These are phyloP conservation scores for Helostoma temminkii DNA, from an alignment of 2,797 vertebrate species.

Conservation along the genomic window DNA sequence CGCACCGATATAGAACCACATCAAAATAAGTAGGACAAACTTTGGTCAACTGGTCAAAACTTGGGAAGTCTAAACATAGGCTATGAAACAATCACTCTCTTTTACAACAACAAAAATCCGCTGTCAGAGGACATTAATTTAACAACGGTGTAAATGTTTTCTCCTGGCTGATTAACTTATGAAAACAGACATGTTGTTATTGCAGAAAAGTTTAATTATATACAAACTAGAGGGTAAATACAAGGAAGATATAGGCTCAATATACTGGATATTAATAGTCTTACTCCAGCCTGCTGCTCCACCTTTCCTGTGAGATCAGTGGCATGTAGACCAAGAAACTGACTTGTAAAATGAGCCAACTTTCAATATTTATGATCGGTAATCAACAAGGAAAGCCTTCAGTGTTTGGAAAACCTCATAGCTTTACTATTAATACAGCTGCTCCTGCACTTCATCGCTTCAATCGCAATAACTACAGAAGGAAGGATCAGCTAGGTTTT, in stretches of 20 bases:
- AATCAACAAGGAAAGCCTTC: not conserved
- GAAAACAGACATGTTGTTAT: not conserved
- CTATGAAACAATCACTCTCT: slow-evolving; percentile 27
- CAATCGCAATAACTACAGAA: not conserved
- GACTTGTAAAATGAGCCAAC: not conserved
- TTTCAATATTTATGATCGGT: not conserved
- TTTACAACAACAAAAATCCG: slow-evolving; percentile 21
- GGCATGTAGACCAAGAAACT: not conserved
- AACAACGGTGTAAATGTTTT: slow-evolving; percentile 2
- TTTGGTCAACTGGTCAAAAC: slow-evolving; percentile 22
- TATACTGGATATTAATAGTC: not conserved
- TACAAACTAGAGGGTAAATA: not conserved
- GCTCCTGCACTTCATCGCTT: not conserved
- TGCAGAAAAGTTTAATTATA: not conserved
- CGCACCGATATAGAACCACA: slow-evolving; percentile 43
- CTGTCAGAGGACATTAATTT: slow-evolving; percentile 3
- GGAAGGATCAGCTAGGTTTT: not conserved
- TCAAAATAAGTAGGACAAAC: slow-evolving; percentile 34
- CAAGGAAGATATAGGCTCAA: not conserved
- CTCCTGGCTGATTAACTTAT: slow-evolving; percentile 1
- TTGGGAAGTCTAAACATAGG: slow-evolving; percentile 24
- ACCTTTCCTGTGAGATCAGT: not conserved
- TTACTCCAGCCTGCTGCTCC: not conserved
- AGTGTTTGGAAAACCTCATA: not conserved
- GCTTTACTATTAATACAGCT: not conserved